Conservation (phyloP, 2,888 invertebrate genomes). For the Coecobrya sp. region DNA sequence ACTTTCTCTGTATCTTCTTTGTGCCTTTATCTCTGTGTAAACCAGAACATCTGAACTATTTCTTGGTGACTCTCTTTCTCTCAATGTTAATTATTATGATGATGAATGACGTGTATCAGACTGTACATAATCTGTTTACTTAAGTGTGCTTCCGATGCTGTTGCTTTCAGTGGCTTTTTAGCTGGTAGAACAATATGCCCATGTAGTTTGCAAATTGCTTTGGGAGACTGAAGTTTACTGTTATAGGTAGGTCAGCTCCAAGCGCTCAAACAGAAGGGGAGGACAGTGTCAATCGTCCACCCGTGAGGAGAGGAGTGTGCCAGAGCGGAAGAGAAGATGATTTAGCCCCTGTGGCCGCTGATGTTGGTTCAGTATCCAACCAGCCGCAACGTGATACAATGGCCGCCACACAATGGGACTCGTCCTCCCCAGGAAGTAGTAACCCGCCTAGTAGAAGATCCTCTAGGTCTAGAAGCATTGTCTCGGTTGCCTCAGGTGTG, state of each 20-base stretch:
- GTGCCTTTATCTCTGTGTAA: constrained; percentile 64
- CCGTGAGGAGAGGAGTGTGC: not conserved
- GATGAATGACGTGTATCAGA: constrained; percentile 46
- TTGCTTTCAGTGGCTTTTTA: constrained; percentile 74
- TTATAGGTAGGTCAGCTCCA: constrained; percentile 79
- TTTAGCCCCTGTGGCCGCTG: not conserved
- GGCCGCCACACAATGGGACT: constrained; percentile 71
- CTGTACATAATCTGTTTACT: constrained; percentile 21
- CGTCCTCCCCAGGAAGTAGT: constrained; percentile 74
- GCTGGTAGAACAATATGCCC: constrained; percentile 37
- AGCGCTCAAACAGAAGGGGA: constrained; percentile 55
- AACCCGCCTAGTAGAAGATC: constrained; percentile 77
- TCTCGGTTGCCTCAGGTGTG: constrained; percentile 41
- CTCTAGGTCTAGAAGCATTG: constrained; percentile 74
- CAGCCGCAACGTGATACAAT: constrained; percentile 4
- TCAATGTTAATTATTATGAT: constrained; percentile 51
- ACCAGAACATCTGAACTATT: constrained; percentile 38
- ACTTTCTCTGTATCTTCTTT: constrained; percentile 77
- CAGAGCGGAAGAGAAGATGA: not conserved
- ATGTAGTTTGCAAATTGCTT: constrained; percentile 75
- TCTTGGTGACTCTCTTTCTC: constrained; percentile 60
- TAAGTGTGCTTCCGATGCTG: constrained; percentile 51
- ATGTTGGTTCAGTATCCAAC: constrained; percentile 19
- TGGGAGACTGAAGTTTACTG: constrained; percentile 79
- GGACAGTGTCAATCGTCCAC: constrained; percentile 7